Percentiles rank a stretch among this genome's conserved stretches.
These are phyloP conservation scores for Anisognathus igniventris DNA, from an alignment of 2,797 vertebrate species.

Conservation along the genomic window DNA sequence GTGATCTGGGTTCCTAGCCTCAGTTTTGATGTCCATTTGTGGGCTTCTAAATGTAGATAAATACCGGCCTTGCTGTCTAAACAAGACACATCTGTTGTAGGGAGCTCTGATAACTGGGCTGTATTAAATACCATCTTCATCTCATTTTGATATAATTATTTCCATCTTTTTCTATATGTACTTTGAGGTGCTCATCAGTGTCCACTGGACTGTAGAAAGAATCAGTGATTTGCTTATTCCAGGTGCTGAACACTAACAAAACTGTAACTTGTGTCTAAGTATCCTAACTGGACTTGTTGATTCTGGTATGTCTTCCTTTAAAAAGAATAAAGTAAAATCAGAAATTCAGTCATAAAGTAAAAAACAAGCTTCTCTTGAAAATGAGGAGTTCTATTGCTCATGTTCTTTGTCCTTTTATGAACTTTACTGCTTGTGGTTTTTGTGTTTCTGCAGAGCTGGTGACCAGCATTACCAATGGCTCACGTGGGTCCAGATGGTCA, in stretches of 20 bases:
- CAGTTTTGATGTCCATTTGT: not conserved
- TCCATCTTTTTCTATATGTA: not conserved
- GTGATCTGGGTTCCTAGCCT: not conserved
- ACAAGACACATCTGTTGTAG: not conserved
- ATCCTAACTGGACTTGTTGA: not conserved
- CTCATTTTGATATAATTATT: not conserved
- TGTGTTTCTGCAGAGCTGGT: not conserved
- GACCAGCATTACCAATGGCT: no score
- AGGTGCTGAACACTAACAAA: not conserved
- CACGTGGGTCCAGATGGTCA: rapidly evolving
- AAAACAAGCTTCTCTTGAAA: not conserved
- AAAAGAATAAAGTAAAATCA: not conserved
- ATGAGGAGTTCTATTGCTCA: not conserved
- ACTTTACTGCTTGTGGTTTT: not conserved
- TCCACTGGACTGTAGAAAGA: not conserved
- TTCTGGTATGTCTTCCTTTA: not conserved
- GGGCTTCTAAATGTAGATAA: not conserved
- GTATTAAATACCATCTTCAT: not conserved
- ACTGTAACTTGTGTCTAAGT: not conserved
- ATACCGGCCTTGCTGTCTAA: not conserved
- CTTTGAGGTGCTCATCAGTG: not conserved
- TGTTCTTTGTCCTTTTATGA: not conserved
- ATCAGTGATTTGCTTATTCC: not conserved
- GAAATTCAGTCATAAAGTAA: not conserved
- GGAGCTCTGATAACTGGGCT: not conserved